phyloP scores from a whole-genome alignment of 1,140 invertebrate species.

The Drosophila grimshawi region DNA sequence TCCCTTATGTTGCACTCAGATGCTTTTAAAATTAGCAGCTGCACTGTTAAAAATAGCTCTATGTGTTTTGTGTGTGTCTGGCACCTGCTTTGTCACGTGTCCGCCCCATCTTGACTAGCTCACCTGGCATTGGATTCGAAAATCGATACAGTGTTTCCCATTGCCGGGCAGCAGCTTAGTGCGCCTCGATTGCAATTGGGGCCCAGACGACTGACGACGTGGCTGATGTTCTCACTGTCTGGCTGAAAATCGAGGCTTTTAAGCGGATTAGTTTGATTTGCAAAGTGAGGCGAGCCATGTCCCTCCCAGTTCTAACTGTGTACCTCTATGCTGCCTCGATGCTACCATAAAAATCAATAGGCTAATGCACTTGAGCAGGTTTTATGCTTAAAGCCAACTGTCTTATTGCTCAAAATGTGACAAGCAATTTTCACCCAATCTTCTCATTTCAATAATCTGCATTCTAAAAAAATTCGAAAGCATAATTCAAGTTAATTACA shows the following conservation, averaged over 20 bases:
- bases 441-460: not conserved
- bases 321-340: constrained; percentile 17
- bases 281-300: constrained; percentile 37
- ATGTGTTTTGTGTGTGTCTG: not conserved
- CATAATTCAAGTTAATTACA: not conserved
- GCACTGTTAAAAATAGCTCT: constrained; percentile 38
- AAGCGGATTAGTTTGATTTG: constrained; percentile 80
- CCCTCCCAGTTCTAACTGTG: constrained; percentile 19
- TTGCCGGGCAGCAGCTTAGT: constrained; percentile 45
- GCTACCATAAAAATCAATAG: constrained; percentile 65
- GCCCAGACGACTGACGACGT: constrained; percentile 13
- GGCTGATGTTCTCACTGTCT: constrained; percentile 41
- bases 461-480: not conserved
- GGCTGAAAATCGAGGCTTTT: constrained; percentile 67
- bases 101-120: constrained; percentile 34
- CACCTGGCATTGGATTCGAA: constrained; percentile 55
- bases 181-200: constrained; percentile 50
- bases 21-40: constrained; percentile 40
- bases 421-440: constrained; percentile 18
- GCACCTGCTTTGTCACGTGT: constrained; percentile 62
- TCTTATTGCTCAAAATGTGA: constrained; percentile 56
- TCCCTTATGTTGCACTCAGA: not conserved
- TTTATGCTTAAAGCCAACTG: constrained; percentile 11
- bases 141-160: constrained; percentile 56
- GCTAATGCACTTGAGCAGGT: constrained; percentile 63